These are phyloP conservation scores for Valencia hispanica DNA, from an alignment of 2,797 vertebrate species.

Conservation along the genomic window DNA sequence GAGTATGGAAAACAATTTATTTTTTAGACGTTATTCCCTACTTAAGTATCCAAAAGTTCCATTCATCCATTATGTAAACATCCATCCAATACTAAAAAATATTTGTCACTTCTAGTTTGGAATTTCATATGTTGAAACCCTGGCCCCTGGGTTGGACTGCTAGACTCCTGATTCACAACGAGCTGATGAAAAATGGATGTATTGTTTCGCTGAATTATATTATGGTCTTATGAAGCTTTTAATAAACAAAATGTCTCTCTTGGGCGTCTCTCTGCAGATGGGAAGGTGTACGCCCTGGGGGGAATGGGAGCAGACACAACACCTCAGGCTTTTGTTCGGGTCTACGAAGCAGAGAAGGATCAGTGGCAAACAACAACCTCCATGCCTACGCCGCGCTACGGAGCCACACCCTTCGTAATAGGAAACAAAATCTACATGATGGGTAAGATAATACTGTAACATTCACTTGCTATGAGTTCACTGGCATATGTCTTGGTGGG, in stretches of 20 bases:
- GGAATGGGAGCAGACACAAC: conserved; percentile 94
- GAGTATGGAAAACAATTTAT: no score
- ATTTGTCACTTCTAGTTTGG: no score
- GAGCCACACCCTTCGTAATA: conserved; percentile 88
- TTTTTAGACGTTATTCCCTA: no score
- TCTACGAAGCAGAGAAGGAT: conserved; percentile 90
- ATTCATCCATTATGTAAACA: no score
- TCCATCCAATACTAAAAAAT: no score
- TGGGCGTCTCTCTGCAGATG: conserved; percentile 80
- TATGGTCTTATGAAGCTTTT: conserved; percentile 4
- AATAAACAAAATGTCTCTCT: not conserved
- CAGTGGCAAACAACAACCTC: conserved; percentile 90
- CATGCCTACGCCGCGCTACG: conserved; percentile 97
- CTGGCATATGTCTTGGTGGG: not conserved
- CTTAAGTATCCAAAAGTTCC: no score
- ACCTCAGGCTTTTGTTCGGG: conserved; percentile 90
- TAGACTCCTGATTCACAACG: not conserved
- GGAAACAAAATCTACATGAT: conserved; percentile 94
- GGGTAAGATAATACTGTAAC: conserved; percentile 79
- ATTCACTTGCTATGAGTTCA: not conserved
- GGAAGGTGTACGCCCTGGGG: conserved; percentile 90
- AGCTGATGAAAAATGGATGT: not conserved
- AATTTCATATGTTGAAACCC: no score
- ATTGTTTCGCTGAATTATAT: not conserved
- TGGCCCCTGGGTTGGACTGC: not conserved